Conservation (phyloP, 1,140 invertebrate genomes). For the Pristionchus pacificus region DNA sequence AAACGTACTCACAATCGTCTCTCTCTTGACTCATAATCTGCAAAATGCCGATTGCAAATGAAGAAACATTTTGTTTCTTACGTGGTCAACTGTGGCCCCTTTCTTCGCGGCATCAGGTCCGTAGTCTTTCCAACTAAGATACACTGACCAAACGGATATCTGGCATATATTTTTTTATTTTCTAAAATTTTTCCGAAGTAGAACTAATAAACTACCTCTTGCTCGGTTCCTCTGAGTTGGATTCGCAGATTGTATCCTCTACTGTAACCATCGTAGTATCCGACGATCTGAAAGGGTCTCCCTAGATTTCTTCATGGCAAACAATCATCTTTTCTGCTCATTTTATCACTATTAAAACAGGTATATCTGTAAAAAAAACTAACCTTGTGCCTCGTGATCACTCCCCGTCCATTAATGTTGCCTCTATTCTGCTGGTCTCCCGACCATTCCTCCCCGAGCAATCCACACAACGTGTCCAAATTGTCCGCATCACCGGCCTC, state of each 20-base stretch:
- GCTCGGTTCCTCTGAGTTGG: neutral
- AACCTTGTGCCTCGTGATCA: neutral
- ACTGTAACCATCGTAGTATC: neutral
- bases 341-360: too few species aligned
- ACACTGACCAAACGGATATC: neutral
- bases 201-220: neutral
- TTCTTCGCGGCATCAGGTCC: neutral
- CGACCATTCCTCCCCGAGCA: neutral
- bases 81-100: neutral
- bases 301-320: neutral
- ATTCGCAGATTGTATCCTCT: neutral
- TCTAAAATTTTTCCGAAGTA: neutral
- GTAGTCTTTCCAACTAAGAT: neutral
- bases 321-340: too few species aligned
- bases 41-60: too few species aligned
- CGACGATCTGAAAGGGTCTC: neutral
- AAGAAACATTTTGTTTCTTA: neutral
- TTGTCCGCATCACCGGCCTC: too few species aligned
- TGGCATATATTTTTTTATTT: neutral
- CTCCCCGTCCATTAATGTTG: neutral
- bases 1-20: too few species aligned
- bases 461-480: neutral
- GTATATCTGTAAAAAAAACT: neutral
- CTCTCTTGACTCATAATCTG: too few species aligned
- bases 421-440: neutral